Conservation (phyloP, 2,113 vertebrate genomes). For the Nycticebus coucang region DNA sequence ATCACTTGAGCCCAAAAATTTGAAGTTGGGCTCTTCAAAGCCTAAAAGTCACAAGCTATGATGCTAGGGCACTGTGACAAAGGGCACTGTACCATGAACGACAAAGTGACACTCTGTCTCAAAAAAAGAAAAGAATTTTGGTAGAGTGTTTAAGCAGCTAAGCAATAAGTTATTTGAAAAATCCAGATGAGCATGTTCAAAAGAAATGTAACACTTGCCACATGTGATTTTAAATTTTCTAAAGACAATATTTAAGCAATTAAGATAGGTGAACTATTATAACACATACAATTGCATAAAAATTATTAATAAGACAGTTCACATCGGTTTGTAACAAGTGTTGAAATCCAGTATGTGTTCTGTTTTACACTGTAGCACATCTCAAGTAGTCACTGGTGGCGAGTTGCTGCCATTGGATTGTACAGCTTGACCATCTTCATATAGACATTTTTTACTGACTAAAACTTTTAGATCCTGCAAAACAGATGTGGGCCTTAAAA, state of each 20-base stretch:
- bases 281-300: neutral
- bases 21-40: no score
- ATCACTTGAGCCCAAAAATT: no score
- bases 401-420: neutral
- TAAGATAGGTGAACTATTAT: neutral
- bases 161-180: conserved; percentile 8
- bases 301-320: neutral
- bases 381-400: neutral
- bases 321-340: neutral
- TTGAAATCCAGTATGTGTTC: neutral
- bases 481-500: conserved; percentile 29
- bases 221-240: conserved; percentile 38
- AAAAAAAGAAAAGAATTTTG: conserved; percentile 37
- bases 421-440: neutral
- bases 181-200: neutral
- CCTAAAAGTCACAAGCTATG: no score
- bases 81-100: no score
- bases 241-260: neutral
- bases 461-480: neutral
- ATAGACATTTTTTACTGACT: neutral
- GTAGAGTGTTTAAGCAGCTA: conserved; percentile 11
- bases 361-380: neutral
- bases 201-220: neutral
- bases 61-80: no score
- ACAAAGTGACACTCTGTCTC: no score